These are phyloP conservation scores for Bufotes viridis DNA, from an alignment of 2,797 vertebrate genomes.

Conservation along the genomic window DNA sequence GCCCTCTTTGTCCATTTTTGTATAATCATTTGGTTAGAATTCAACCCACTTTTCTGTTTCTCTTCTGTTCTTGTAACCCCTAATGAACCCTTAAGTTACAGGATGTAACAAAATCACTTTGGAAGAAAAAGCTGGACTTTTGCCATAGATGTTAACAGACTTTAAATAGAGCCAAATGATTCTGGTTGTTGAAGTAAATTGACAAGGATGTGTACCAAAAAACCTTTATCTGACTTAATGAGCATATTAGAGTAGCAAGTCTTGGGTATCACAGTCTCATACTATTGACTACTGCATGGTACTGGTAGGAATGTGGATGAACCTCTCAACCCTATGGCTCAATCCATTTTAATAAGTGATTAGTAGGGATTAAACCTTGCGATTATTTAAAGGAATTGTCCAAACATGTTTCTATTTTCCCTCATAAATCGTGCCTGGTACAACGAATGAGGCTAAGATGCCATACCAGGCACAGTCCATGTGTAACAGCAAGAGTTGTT, in stretches of 20 bases:
- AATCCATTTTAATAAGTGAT: not conserved
- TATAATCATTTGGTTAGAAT: conserved; percentile 56
- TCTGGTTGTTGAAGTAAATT: conserved; percentile 37
- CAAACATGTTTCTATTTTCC: not conserved
- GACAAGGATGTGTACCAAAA: conserved; percentile 49
- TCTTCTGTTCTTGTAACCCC: conserved; percentile 52
- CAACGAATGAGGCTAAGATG: too few species aligned
- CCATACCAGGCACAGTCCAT: too few species aligned
- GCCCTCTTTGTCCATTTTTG: conserved; percentile 52
- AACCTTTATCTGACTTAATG: conserved; percentile 49
- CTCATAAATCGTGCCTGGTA: not conserved
- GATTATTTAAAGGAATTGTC: conserved; percentile 3
- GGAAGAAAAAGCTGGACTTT: conserved; percentile 47
- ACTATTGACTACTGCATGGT: not conserved
- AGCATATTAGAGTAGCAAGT: conserved; percentile 9
- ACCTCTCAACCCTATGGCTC: too few species aligned
- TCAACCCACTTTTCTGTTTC: conserved; percentile 59
- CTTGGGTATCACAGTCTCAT: conserved; percentile 2
- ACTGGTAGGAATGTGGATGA: not conserved
- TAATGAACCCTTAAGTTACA: conserved; percentile 58
- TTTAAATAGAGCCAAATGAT: conserved; percentile 28
- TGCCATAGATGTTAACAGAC: conserved; percentile 53
- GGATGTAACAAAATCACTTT: conserved; percentile 51
- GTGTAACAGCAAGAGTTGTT: too few species aligned
- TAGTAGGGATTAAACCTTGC: not conserved